Percentiles rank a stretch among this genome's conserved stretches.
Conservation (phyloP, 2,888 invertebrate species). For the Lepidochrysops patricia region DNA sequence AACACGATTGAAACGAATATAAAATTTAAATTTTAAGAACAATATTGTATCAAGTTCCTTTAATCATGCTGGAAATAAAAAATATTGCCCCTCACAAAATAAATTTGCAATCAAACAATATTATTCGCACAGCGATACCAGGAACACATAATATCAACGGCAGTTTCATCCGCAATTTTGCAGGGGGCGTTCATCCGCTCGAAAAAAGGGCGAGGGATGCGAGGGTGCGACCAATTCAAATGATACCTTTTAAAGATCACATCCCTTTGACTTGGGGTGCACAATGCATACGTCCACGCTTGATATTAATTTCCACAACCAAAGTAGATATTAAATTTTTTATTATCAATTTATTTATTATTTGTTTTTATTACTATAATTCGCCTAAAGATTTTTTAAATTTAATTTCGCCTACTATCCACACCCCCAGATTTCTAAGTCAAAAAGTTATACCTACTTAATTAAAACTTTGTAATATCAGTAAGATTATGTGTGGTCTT, state of each 20-base stretch:
- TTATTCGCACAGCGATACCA: slow-evolving; percentile 40
- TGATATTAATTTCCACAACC: too few relatives aligned
- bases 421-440: too few relatives aligned
- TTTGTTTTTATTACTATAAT: not conserved
- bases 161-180: slow-evolving; percentile 45
- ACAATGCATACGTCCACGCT: not conserved
- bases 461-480: not conserved
- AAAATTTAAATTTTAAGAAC: too few relatives aligned
- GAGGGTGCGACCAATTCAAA: slow-evolving; percentile 50
- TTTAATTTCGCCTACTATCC: too few relatives aligned
- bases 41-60: too few relatives aligned
- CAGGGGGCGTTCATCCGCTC: slow-evolving; percentile 30
- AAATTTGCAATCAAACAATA: slow-evolving; percentile 8
- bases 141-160: slow-evolving; percentile 34
- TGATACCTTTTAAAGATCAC: slow-evolving; percentile 35
- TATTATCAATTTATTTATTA: too few relatives aligned
- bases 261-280: not conserved
- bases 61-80: not conserved
- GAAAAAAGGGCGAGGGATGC: slow-evolving; percentile 34
- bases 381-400: too few relatives aligned
- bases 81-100: not conserved
- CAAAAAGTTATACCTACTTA: too few relatives aligned
- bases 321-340: too few relatives aligned
- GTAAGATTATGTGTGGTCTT: not conserved
- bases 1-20: too few relatives aligned